Base-by-base conservation (phyloP, 2,113 vertebrate genomes). In the Gopherus flavomarginatus region DNA sequence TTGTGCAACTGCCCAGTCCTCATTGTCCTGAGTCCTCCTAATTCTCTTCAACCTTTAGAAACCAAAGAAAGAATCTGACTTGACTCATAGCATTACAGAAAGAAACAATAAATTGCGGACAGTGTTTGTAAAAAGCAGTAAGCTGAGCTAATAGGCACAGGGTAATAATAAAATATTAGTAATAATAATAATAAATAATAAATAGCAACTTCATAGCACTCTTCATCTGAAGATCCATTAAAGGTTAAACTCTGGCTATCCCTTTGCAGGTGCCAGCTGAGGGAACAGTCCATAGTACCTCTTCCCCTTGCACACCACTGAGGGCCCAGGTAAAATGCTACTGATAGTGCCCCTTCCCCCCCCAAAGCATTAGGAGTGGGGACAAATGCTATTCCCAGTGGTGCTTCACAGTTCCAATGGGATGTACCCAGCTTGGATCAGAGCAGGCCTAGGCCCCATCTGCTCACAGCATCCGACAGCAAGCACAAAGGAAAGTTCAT, bases 21-120 rank as follows among this genome's bases (percentile, higher is more conserved):
- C 49, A 47, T 47, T 69, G 38, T 12, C 5, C 11, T 11, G n/a
- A 86, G 62, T 27, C 38, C 50, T 53, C 79, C 49, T 57, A 78
- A 49, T 0, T 0, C 1, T 88, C 24, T 65, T 78, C 21, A 54
- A 27, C 9, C 24, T 78, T 38, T 10, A 49, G 16, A 57, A 57
- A 65, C 26, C 0, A 11, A 90, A 57, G 2, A 1, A 52, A 89
- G 31, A 42, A 7, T 4, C 35, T 44, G 52, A 57, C 89, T 9
- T 38, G 26, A 44, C 21, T 0, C 1, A 8, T 11, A 17, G 11
- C 56, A 11, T 44, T 27, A 82, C 29, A 49, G 17, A 16, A 65
- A 4, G 7, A 5, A 1, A 0, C 2, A 2, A 22, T 2, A 5
- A 0, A 1, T 19, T 54, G 11, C 24, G 49, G 24, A 5, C 56